phyloP scores from a whole-genome alignment of 2,113 vertebrate genomes.

The Merops nubicus region DNA sequence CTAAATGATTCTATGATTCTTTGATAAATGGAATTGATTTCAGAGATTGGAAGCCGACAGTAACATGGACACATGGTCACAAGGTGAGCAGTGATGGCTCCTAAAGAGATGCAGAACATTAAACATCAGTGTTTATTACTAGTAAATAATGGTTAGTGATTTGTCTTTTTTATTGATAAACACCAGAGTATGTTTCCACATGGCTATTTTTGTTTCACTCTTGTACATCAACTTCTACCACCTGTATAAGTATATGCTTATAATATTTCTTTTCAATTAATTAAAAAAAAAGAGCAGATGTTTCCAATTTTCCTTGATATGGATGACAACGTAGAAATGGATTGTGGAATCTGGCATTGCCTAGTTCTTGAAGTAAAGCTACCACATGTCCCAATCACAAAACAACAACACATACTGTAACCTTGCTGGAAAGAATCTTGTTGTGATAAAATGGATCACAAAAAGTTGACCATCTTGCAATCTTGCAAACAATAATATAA shows the following conservation, averaged over 20 bases:
- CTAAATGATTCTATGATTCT: too few species aligned
- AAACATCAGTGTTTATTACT: not conserved
- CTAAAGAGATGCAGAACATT: not conserved
- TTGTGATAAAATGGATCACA: conserved; percentile 32
- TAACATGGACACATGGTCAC: not conserved
- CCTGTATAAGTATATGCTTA: not conserved
- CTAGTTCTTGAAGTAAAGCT: conserved; percentile 15
- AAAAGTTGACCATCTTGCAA: not conserved
- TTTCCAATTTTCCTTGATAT: conserved; percentile 61
- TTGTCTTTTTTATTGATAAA: conserved; percentile 40
- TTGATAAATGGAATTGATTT: not conserved
- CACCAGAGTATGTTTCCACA: not conserved
- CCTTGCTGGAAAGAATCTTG: conserved; percentile 30
- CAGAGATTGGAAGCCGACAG: not conserved
- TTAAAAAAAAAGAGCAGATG: conserved; percentile 28
- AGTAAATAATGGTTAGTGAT: conserved; percentile 13
- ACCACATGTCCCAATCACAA: conserved; percentile 22
- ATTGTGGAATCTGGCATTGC: conserved; percentile 52
- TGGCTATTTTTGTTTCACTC: not conserved
- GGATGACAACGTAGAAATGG: conserved; percentile 29
- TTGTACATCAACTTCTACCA: not conserved
- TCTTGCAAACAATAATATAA: conserved; percentile 10
- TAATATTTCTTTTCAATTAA: conserved; percentile 45
- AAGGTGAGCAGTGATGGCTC: not conserved
- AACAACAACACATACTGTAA: conserved; percentile 44